Evolutionary conservation across 2,888 invertebrate species (phyloP), one percentile per base, ranked within the genome.

Genomic region (Sinelater perroti): DNA sequence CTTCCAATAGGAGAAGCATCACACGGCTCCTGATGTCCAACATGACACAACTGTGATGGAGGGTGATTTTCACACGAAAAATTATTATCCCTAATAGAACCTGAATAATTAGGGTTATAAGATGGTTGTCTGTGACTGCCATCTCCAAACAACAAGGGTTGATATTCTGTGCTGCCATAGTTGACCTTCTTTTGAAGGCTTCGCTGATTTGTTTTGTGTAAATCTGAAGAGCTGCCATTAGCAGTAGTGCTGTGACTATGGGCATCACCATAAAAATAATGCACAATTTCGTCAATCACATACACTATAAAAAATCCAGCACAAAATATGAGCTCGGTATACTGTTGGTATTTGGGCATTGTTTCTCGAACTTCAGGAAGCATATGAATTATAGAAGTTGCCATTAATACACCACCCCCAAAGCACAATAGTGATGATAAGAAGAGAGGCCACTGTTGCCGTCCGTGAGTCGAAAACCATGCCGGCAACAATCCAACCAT

Each of bases 381-480:
- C 81, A 93, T 90, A 76, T 93, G 93, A 11, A 90, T 81, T 21
- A 91, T 65, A 0, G 91, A 85, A 0, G 93, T 93, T 0, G 90
- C 86, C 2, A 93, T 76, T 2, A 93, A 80, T 14, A 93, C 89
- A 1, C 93, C 93, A 3, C 88, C 91, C 2, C 93, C 93, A 68
- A 90, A 91, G 71, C 91, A 92, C 1, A 93, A 79, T 4, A 90
- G 76, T 10, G 86, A 81, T 0, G 91, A 90, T 1, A 90, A 80
- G 1, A 86, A 69, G 1, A 90, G 73, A 0, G 88, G 88, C 70
- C 84, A 83, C 16, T 81, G 78, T 60, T 80, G 80, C 38, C 85
- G 80, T 30, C 85, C 81, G 3, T 80, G 78, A 30, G 83, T 81
- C 0, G 87, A 83, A 66, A 89, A 83, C 57, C 83, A 83, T 0